Percentiles rank a stretch among this genome's conserved stretches.
Conservation (phyloP, 2,113 vertebrate genomes). For the Microcebus jonahi region DNA sequence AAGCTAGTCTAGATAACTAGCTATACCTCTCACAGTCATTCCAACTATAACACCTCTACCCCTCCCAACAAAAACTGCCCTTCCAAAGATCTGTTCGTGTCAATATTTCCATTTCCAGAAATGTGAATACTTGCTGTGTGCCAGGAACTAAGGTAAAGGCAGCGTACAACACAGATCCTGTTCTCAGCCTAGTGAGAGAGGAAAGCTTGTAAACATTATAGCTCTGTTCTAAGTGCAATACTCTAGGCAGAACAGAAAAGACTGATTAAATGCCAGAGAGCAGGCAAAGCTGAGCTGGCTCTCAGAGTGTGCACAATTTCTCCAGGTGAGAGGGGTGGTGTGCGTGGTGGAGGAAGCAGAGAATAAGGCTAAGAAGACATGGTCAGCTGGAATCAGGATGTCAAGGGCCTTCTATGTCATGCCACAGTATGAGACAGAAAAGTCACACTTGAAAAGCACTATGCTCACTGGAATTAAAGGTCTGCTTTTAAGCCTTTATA, state of each 20-base stretch:
- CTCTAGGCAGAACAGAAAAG: not conserved
- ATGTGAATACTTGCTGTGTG: not conserved
- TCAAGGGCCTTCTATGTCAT: not conserved
- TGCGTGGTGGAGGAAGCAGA: not conserved
- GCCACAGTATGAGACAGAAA: not conserved
- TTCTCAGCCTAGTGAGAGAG: not conserved
- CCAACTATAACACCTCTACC: not conserved
- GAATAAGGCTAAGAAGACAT: not conserved
- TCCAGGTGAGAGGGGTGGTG: not conserved
- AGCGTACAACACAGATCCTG: not conserved
- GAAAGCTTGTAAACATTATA: not conserved
- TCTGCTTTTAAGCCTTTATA: not conserved
- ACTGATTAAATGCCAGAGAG: not conserved
- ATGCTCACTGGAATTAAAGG: not conserved
- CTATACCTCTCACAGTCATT: not conserved
- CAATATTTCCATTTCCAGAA: not conserved
- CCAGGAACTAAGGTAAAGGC: not conserved
- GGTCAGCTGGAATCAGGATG: too few species aligned
- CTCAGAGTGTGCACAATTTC: not conserved
- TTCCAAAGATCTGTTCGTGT: not conserved
- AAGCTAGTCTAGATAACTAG: not conserved
- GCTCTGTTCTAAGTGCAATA: not conserved
- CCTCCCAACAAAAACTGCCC: not conserved
- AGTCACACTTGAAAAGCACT: not conserved
- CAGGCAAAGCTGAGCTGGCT: not conserved